Conservation (phyloP, 2,113 vertebrate species). For the Tor tambroides region DNA sequence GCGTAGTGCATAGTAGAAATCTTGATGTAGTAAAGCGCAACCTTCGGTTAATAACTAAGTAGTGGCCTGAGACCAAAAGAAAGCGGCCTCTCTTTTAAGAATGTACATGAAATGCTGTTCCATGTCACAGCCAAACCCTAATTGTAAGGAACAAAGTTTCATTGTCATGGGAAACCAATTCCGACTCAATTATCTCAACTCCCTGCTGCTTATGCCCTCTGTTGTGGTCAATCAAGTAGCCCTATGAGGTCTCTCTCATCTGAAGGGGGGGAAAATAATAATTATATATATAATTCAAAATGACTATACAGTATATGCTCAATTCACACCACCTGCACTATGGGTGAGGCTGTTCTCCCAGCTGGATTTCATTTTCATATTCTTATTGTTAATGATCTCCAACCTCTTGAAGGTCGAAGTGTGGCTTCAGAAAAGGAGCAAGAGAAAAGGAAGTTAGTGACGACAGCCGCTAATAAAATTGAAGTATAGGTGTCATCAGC, state of each 20-base stretch:
- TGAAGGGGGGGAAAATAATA: constrained; percentile 26
- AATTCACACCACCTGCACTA: constrained; percentile 39
- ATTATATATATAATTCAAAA: constrained; percentile 41
- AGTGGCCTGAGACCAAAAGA: constrained; percentile 46
- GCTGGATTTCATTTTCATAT: constrained; percentile 54
- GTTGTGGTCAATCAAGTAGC: constrained; percentile 57
- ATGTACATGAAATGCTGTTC: constrained; percentile 48
- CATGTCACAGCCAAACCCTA: constrained; percentile 48
- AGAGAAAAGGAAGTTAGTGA: neutral
- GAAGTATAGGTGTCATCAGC: constrained; percentile 20
- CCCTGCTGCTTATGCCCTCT: constrained; percentile 58
- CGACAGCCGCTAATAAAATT: constrained; percentile 30
- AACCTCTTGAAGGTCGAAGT: constrained; percentile 53
- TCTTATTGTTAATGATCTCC: constrained; percentile 57
- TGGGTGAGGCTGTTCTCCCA: constrained; percentile 35
- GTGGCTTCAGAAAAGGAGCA: neutral
- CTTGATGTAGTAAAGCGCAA: constrained; percentile 2
- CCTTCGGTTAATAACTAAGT: constrained; percentile 39
- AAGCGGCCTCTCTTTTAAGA: constrained; percentile 43
- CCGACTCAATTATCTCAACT: constrained; percentile 63
- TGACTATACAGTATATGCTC: constrained; percentile 19
- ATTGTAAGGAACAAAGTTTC: constrained; percentile 62
- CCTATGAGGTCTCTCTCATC: constrained; percentile 58
- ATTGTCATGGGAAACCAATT: constrained; percentile 62
- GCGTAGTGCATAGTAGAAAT: neutral